Percentiles rank a stretch among this genome's conserved stretches.
Conservation (phyloP, 2,888 invertebrate genomes). For the Physocephala rufipes region DNA sequence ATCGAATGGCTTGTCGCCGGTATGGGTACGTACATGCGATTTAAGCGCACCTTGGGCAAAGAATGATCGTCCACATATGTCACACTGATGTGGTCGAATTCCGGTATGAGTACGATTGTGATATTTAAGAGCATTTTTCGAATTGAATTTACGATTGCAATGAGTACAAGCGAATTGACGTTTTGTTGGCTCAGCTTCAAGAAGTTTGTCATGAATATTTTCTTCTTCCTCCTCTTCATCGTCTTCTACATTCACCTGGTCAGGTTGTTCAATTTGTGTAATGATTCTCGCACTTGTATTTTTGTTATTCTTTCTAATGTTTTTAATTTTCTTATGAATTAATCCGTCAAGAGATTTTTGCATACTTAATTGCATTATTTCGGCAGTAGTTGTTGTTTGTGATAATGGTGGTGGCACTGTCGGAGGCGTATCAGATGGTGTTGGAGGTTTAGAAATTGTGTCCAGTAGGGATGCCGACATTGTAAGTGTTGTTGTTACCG, state of each 20-base stretch:
- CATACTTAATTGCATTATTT: too few species aligned
- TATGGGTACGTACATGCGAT: slow-evolving; percentile 83
- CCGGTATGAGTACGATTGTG: slow-evolving; percentile 84
- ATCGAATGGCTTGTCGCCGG: slow-evolving; percentile 85
- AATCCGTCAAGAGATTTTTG: neutral
- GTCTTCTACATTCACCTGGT: too few species aligned
- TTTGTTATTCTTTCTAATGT: neutral
- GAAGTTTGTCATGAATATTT: neutral
- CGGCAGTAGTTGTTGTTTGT: too few species aligned
- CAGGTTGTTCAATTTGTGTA: too few species aligned
- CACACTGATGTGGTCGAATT: slow-evolving; percentile 79
- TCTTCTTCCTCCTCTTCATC: neutral
- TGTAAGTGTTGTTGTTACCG: neutral
- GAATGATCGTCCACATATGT: slow-evolving; percentile 83
- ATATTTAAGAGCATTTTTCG: slow-evolving; percentile 85
- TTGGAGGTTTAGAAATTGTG: too few species aligned
- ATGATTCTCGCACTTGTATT: neutral
- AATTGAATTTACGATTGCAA: slow-evolving; percentile 80
- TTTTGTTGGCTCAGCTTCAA: slow-evolving; percentile 9
- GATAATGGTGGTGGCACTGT: too few species aligned
- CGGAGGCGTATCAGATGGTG: too few species aligned
- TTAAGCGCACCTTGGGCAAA: slow-evolving; percentile 84
- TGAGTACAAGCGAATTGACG: slow-evolving; percentile 52
- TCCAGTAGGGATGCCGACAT: too few species aligned
- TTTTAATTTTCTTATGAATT: neutral